Base-by-base conservation (phyloP, 92 coral and sea anemone species). In the Blastomussa wellsi region DNA sequence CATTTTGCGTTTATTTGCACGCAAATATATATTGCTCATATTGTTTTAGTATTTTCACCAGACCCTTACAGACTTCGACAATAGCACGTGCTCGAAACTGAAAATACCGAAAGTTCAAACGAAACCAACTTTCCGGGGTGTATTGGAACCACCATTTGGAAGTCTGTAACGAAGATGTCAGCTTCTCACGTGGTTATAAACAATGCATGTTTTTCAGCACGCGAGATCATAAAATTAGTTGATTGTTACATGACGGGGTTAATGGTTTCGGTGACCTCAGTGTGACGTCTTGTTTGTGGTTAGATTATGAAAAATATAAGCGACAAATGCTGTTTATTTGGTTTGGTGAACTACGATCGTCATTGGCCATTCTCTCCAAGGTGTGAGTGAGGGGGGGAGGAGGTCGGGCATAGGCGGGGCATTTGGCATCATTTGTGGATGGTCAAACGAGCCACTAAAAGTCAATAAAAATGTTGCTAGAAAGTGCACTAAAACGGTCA, bases 141-240 rank as follows among this genome's bases (percentile, higher is more conserved):
- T 1, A 14, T 22, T 57, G 28, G n/a, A n/a, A n/a, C n/a, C n/a
- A n/a, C n/a, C n/a, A n/a, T n/a, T n/a, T n/a, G n/a, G n/a, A 57
- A 57, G 64, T 71, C 33, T 60, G 15, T 2, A 62, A 28, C 31
- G 32, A 26, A 62, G n/a, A 62, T 28, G 28, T 13, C 68, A 62
- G 2, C 68, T 62, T 28, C 68, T 29, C 68, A 8, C 33, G 15
- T 26, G 68, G 68, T 71, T 38, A 7, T n/a, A n/a, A n/a, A 13
- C 7, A n/a, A 17, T 31, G 79, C 79, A 32, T 74, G 79, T 74
- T 44, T 74, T 74, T 74, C 59, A 29, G 79, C 79, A 74, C 79
- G 78, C 33, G 37, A 74, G 59, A n/a, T 48, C 26, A 0, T 3
- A 16, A n/a, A 2, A 44, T 14, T 41, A 72, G 15, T 19, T 8